Evolutionary conservation across 37 sponge, comb jelly and placozoan species (phyloP), one percentile per base, ranked within the genome.

Genomic region (Amphimedon queenslandica): DNA sequence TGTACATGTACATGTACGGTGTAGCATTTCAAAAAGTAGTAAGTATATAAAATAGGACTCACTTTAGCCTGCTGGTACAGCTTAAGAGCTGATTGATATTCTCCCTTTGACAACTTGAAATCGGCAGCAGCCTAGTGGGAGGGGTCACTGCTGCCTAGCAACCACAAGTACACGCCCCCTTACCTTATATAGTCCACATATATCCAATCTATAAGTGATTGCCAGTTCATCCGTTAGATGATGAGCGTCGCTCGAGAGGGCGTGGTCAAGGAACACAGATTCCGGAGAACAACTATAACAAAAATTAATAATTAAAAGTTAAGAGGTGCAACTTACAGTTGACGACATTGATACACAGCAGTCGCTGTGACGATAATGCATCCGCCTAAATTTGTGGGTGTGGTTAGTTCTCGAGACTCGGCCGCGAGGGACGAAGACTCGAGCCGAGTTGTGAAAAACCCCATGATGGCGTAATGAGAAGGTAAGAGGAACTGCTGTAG

Each of bases 121-220:
- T 79, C 65, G 27, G 80, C 89, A 28, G 74, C 89, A 61, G 66
- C 60, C 81, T 81, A 65, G 5, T 18, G 8, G 13, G 13, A 47
- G 13, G n/a, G n/a, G n/a, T n/a, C n/a, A n/a, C n/a, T n/a, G n/a
- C n/a, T n/a, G n/a, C n/a, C n/a, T n/a, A n/a, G n/a, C n/a, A n/a
- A n/a, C n/a, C n/a, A n/a, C n/a, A n/a, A 18, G 51, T 47, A 47
- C 51, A 47, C 51, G 13, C 51, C 8, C 51, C 47, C 0, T 36
- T 13, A 85, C 77, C 79, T 78, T 40, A 34, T 86, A 91, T 20
- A 91, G 82, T 0, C 72, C 88, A 64, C 87, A 82, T 38, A 91
- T 58, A 53, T 91, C 87, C 51, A 91, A 72, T 67, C 74, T 71
- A 58, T 58, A 82, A 4, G 87, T 74, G 57, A 91, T 78, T 3